Base-by-base conservation (phyloP, 1,140 invertebrate species). In the Ceratosolen fusciceps region DNA sequence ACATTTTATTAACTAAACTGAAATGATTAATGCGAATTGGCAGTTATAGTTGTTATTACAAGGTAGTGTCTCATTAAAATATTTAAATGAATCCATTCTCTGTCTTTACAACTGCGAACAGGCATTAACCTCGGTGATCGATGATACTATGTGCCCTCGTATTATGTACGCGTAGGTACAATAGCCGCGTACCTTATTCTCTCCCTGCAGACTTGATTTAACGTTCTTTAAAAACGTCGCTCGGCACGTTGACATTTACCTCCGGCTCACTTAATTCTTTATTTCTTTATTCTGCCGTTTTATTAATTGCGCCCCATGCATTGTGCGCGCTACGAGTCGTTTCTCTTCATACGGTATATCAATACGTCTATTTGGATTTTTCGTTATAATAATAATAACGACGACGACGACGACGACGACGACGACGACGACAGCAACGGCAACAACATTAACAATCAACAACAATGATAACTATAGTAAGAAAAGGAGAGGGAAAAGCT, bases 51-150 rank as follows among this genome's bases (percentile, higher is more conserved):
- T 47, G 39, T 14, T 19, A 16, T 43, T 26, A 39, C 29, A 54
- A 37, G 1, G 19, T 52, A 39, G 52, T 65, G 12, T 70, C 31
- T 68, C n/a, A 39, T 68, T 29, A 21, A 21, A 78, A 49, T 78
- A 78, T 71, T 78, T 47, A 78, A 78, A 78, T 70, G 65, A 77
- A 52, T 31, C n/a, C 62, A 68, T 76, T 56, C 26, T 47, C n/a
- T 43, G 43, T 65, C 70, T 79, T 65, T 73, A n/a, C 70, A 54
- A 54, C 58, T 67, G 77, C 39, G 54, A 79, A 79, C 77, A 73
- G 70, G 39, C 70, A 67, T 79, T 73, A 65, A 73, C 77, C 77
- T 70, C 47, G n/a, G 43, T 79, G 70, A 79, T 73, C 77, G 77
- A 79, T 79, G 68, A 67, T 34, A 47, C 26, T 21, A 58, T 52